These are phyloP conservation scores for Ictalurus furcatus DNA, from an alignment of 2,113 vertebrate species.

Conservation along the genomic window DNA sequence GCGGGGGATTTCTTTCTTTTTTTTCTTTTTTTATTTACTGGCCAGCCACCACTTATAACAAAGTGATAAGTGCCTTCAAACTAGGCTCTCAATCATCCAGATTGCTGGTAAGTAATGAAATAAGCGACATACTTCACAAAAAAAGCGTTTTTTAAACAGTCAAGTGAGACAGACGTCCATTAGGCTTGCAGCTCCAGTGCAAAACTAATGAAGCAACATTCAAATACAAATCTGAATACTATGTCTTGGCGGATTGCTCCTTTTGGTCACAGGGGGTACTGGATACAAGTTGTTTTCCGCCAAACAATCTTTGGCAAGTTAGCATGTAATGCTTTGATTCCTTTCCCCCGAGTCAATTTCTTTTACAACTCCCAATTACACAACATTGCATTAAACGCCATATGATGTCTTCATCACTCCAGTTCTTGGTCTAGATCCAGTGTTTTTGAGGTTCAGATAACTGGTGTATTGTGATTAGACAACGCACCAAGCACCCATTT, in stretches of 20 bases:
- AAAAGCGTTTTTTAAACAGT: background rate
- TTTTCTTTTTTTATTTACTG: background rate
- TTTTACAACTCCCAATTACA: background rate
- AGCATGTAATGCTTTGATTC: background rate
- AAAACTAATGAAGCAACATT: background rate
- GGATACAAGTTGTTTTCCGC: background rate
- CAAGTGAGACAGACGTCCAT: background rate
- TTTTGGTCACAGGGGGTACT: background rate
- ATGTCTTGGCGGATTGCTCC: background rate
- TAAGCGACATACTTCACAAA: background rate
- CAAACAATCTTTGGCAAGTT: background rate
- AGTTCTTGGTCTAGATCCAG: background rate
- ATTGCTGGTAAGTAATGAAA: background rate
- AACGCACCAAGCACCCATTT: background rate
- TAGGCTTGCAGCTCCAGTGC: background rate
- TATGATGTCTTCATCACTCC: background rate
- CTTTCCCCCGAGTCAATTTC: background rate
- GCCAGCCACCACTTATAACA: conserved; percentile 12
- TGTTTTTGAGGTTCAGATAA: background rate
- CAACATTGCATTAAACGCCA: background rate
- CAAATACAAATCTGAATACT: too few relatives aligned
- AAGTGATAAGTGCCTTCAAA: conserved; percentile 29
- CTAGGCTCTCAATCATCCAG: conserved; percentile 4
- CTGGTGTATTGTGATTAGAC: background rate
- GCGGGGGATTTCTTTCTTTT: conserved; percentile 8